A percentile compares a stretch with the other conserved stretches of the same genome.
phyloP scores from a whole-genome alignment of 2,113 vertebrate genomes.

The Hipposideros armiger region DNA sequence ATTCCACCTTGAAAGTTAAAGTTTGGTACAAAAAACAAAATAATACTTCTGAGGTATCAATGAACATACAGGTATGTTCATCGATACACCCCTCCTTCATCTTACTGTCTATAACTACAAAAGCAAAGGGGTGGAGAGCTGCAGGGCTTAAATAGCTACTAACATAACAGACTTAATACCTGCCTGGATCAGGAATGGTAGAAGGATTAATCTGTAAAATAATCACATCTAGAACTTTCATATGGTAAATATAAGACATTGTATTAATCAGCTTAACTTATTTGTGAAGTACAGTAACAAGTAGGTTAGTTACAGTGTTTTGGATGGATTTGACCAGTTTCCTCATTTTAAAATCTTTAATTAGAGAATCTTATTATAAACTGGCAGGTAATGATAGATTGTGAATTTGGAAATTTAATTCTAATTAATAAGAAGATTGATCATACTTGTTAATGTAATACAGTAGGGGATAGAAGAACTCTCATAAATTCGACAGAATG shows the following conservation, averaged over 20 bases:
- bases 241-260: not conserved
- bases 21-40: conserved; percentile 49
- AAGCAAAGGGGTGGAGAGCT: not conserved
- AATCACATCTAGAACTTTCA: conserved; percentile 24
- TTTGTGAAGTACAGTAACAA: not conserved
- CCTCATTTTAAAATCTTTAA: conserved; percentile 34
- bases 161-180: not conserved
- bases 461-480: not conserved
- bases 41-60: not conserved
- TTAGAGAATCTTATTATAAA: conserved; percentile 9
- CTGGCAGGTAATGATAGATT: not conserved
- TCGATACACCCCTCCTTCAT: not conserved
- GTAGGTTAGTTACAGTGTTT: not conserved
- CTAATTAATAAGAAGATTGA: conserved; percentile 24
- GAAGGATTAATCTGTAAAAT: not conserved
- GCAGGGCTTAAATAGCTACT: not conserved
- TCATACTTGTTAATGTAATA: not conserved
- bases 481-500: conserved; percentile 36
- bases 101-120: not conserved
- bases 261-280: conserved; percentile 19
- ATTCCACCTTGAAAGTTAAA: conserved; percentile 53
- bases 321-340: not conserved
- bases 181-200: not conserved
- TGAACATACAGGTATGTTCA: not conserved
- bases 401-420: conserved; percentile 34